A percentile compares a stretch with the other conserved stretches of the same genome.
Evolutionary conservation across 2,113 vertebrate species (phyloP).

Genomic region (Grallaria varia): DNA sequence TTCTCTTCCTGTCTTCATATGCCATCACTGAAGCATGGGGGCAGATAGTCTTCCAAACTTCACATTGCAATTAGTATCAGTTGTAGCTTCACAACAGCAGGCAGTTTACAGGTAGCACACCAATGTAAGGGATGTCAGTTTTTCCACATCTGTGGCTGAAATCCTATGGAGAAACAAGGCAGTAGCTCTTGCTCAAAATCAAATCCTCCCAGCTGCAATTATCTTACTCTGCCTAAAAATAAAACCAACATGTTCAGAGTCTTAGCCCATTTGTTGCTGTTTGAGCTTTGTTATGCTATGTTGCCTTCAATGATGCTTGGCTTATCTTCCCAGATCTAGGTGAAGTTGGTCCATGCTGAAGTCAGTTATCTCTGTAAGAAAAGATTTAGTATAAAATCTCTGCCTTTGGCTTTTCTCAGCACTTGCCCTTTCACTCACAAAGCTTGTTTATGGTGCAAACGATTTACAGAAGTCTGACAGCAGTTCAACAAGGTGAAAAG

Average conservation of each 20-base stretch:
- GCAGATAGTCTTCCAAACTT: not conserved
- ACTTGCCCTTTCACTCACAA: conserved; percentile 71
- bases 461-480: conserved; percentile 72
- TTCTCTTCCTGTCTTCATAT: not conserved
- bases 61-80: not conserved
- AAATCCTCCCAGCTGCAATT: not conserved
- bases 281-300: not conserved
- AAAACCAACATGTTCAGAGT: not conserved
- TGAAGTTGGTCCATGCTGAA: not conserved
- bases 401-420: conserved; percentile 68
- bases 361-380: conserved; percentile 45
- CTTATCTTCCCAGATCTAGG: conserved; percentile 44
- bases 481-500: conserved; percentile 73
- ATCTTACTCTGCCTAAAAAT: not conserved
- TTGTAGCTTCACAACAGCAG: not conserved
- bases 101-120: not conserved
- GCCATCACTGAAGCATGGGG: fast-evolving
- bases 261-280: not conserved
- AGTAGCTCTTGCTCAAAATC: not conserved
- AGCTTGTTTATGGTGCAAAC: conserved; percentile 70
- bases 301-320: not conserved
- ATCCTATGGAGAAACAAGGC: not conserved
- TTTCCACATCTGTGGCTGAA: not conserved
- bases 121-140: not conserved
- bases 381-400: conserved; percentile 52